phyloP scores from a whole-genome alignment of 2,888 invertebrate species.

The Gryllus longicercus region DNA sequence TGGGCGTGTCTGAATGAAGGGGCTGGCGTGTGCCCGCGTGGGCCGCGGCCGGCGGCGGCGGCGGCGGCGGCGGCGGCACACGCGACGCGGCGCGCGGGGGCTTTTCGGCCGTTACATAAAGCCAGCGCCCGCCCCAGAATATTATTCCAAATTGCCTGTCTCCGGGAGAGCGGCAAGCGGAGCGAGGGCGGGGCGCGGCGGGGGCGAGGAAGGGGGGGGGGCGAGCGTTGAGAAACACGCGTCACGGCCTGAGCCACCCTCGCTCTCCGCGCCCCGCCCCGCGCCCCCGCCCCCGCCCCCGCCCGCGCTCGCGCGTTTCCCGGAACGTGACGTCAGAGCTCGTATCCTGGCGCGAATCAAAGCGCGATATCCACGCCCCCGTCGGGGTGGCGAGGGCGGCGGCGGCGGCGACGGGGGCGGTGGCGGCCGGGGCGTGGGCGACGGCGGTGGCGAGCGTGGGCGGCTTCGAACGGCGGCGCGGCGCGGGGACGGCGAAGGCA shows the following conservation, averaged over 20 bases:
- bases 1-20: too few species aligned
- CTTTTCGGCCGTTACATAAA: background rate
- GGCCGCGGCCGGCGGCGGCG: too few species aligned
- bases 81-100: background rate
- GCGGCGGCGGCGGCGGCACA: too few species aligned
- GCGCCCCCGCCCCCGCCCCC: background rate
- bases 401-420: too few species aligned
- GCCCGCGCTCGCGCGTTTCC: background rate
- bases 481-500: too few species aligned
- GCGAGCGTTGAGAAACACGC: too few species aligned
- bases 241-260: background rate
- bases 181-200: too few species aligned
- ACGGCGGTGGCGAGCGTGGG: too few species aligned
- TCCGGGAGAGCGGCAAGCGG: background rate
- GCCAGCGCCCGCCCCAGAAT: background rate
- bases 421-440: too few species aligned
- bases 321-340: constrained; percentile 5
- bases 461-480: too few species aligned
- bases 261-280: background rate
- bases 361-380: background rate
- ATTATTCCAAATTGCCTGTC: constrained; percentile 17
- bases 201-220: too few species aligned
- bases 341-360: background rate
- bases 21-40: too few species aligned
- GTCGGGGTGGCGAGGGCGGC: background rate